These are phyloP conservation scores for Oncorhynchus tshawytscha DNA, from an alignment of 2,113 vertebrate species.

Conservation along the genomic window DNA sequence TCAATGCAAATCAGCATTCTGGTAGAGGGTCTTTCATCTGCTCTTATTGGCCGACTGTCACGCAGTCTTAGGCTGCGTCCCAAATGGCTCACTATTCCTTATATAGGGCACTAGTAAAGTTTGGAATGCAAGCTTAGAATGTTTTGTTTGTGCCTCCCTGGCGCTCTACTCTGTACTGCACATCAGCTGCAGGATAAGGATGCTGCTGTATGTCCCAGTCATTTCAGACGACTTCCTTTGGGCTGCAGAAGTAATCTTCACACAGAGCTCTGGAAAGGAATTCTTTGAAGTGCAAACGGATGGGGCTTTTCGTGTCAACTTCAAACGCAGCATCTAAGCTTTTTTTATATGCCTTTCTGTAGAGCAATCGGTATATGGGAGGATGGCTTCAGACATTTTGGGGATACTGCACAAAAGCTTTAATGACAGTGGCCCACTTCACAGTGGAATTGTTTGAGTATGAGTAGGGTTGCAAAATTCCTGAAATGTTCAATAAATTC, in stretches of 20 bases:
- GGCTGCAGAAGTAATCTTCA: conserved; percentile 48
- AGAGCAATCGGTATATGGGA: conserved; percentile 28
- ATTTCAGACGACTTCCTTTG: conserved; percentile 63
- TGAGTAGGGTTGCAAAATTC: too few species aligned
- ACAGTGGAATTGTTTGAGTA: conserved; percentile 1
- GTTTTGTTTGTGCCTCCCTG: conserved; percentile 47
- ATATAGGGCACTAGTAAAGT: too few species aligned
- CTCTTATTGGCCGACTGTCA: conserved; percentile 7
- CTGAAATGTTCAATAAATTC: too few species aligned
- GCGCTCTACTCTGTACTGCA: conserved; percentile 26
- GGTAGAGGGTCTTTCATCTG: conserved; percentile 22
- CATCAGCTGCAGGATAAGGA: conserved; percentile 32
- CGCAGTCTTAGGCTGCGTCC: conserved; percentile 6
- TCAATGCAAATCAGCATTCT: conserved; percentile 3
- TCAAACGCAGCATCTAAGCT: conserved; percentile 64
- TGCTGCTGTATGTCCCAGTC: conserved; percentile 52
- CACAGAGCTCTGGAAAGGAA: conserved; percentile 46
- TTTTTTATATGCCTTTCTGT: conserved; percentile 52
- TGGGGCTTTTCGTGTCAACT: conserved; percentile 47
- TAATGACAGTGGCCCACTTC: conserved; percentile 32
- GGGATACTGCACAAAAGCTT: conserved; percentile 19
- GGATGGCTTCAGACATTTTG: conserved; percentile 23
- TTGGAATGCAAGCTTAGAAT: neutral
- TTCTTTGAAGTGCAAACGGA: conserved; percentile 68
- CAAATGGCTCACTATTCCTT: too few species aligned